Conservation (phyloP, 2,797 vertebrate genomes). For the Ceryle rudis region DNA sequence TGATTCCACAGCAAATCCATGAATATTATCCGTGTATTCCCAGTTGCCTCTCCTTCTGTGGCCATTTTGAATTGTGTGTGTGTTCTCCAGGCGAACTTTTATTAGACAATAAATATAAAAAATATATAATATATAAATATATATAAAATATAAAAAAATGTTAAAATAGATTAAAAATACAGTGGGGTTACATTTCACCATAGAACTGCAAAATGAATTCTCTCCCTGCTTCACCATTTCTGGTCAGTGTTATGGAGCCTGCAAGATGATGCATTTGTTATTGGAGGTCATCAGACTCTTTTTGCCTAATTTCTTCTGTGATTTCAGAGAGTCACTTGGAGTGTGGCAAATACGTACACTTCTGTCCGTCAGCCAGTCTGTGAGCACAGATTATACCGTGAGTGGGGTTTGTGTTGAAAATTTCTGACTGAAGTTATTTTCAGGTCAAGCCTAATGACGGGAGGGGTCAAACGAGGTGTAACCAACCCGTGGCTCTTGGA, state of each 20-base stretch:
- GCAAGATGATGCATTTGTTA: not conserved
- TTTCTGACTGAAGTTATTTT: conserved; percentile 11
- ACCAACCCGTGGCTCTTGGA: conserved; percentile 93
- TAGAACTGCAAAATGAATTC: not conserved
- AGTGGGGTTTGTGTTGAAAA: not conserved
- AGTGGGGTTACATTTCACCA: not conserved
- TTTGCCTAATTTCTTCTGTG: not conserved
- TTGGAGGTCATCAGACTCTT: not conserved
- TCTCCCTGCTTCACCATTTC: not conserved
- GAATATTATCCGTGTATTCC: not conserved
- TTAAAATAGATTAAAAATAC: too few species aligned
- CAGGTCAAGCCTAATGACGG: conserved; percentile 88
- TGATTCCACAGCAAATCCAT: fast-evolving
- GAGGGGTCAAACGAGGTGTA: conserved; percentile 70
- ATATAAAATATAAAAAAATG: too few species aligned
- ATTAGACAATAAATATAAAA: fast-evolving
- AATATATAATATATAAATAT: too few species aligned
- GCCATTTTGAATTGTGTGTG: not conserved
- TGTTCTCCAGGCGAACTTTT: not conserved
- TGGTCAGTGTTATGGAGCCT: not conserved
- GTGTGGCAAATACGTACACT: not conserved
- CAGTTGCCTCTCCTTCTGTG: not conserved
- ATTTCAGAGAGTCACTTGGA: not conserved
- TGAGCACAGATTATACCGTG: not conserved
- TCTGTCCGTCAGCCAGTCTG: not conserved